These are phyloP conservation scores for Drosophila siamana DNA, from an alignment of 2,888 invertebrate genomes.

Conservation along the genomic window DNA sequence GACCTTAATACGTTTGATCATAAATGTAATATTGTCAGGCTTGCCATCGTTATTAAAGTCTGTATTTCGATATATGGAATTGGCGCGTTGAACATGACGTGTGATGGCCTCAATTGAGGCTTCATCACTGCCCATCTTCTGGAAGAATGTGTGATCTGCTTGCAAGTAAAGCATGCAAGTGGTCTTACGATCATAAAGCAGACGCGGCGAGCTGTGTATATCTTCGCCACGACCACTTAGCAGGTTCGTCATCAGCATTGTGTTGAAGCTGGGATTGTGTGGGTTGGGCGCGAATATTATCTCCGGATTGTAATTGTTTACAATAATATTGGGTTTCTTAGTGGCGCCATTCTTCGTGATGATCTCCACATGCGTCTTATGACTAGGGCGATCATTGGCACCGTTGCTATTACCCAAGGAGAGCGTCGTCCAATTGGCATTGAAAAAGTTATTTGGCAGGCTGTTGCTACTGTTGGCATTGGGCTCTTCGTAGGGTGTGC, in stretches of 20 bases:
- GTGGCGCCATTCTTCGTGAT: slow-evolving; percentile 89
- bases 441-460: slow-evolving; percentile 83
- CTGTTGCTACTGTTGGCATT: slow-evolving; percentile 54
- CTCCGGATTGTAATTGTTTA: slow-evolving; percentile 87
- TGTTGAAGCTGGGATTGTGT: slow-evolving; percentile 83
- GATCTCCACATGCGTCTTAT: slow-evolving; percentile 89
- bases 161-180: slow-evolving; percentile 98
- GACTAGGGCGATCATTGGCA: slow-evolving; percentile 86
- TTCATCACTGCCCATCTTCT: slow-evolving; percentile 96
- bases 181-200: slow-evolving; percentile 90
- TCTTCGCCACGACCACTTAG: slow-evolving; percentile 78
- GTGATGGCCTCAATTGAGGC: slow-evolving; percentile 98
- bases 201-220: slow-evolving; percentile 81
- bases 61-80: slow-evolving; percentile 94
- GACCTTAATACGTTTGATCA: slow-evolving; percentile 98
- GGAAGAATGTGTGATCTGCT: slow-evolving; percentile 98
- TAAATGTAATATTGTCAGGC: slow-evolving; percentile 96
- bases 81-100: slow-evolving; percentile 96
- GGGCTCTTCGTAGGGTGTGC: slow-evolving; percentile 72
- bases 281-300: slow-evolving; percentile 84
- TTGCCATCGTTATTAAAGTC: slow-evolving; percentile 97
- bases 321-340: slow-evolving; percentile 88
- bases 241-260: slow-evolving; percentile 83
- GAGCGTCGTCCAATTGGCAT: slow-evolving; percentile 82
- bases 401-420: slow-evolving; percentile 62